Evolutionary conservation across 2,888 invertebrate species (phyloP).

Genomic region (Ptilodon capucinus): DNA sequence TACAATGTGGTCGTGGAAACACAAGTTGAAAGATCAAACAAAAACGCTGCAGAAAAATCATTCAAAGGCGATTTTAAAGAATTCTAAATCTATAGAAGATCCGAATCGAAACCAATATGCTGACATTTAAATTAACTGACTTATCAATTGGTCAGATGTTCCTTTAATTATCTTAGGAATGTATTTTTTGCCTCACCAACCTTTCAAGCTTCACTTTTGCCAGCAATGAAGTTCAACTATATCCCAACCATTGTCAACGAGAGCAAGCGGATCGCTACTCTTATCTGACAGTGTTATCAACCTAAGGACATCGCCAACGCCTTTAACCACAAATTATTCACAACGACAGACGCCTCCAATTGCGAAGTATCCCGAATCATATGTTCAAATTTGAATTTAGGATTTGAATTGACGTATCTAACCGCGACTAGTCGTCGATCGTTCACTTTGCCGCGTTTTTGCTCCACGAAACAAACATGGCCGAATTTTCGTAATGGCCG

Average conservation of each 20-base stretch:
- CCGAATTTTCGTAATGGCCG: slow-evolving; percentile 74
- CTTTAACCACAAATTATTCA: slow-evolving; percentile 36
- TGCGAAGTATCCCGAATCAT: slow-evolving; percentile 42
- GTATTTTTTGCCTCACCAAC: too few relatives aligned
- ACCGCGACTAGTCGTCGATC: slow-evolving; percentile 47
- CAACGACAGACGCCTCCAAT: slow-evolving; percentile 28
- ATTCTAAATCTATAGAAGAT: too few relatives aligned
- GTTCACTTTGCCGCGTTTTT: slow-evolving; percentile 65
- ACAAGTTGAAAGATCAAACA: not conserved
- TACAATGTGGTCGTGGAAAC: not conserved
- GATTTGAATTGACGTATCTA: slow-evolving; percentile 42
- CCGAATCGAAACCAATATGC: too few relatives aligned
- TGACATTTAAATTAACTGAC: too few relatives aligned
- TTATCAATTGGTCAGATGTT: too few relatives aligned
- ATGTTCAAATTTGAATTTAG: slow-evolving; percentile 46
- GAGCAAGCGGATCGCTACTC: slow-evolving; percentile 16
- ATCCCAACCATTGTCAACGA: not conserved
- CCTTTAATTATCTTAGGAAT: too few relatives aligned
- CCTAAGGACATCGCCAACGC: slow-evolving; percentile 23
- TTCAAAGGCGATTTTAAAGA: too few relatives aligned
- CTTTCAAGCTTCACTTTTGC: too few relatives aligned
- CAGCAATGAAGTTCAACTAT: not conserved
- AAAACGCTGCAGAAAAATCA: not conserved
- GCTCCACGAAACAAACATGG: slow-evolving; percentile 67
- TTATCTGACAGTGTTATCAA: slow-evolving; percentile 5